Percentiles rank a stretch among this genome's conserved stretches.
These are phyloP conservation scores for Osmerus mordax DNA, from an alignment of 2,113 vertebrate species.

Conservation along the genomic window DNA sequence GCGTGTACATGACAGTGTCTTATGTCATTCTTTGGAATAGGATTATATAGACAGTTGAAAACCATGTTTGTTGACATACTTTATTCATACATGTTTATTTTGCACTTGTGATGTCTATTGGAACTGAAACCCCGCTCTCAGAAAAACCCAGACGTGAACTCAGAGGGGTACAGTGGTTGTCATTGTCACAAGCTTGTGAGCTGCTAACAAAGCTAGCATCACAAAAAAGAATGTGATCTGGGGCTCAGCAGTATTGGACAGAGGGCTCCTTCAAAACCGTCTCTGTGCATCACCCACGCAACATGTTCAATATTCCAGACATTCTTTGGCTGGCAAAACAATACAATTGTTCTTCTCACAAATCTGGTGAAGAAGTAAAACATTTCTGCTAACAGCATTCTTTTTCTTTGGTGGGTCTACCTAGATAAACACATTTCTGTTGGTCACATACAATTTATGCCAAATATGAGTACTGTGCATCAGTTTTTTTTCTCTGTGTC, in stretches of 20 bases:
- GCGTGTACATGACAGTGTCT: too few relatives aligned
- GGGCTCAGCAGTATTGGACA: conserved; percentile 11
- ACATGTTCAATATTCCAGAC: conserved; percentile 8
- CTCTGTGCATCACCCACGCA: background rate
- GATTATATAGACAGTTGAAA: background rate
- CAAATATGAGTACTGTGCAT: too few relatives aligned
- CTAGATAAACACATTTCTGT: too few relatives aligned
- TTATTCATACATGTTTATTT: too few relatives aligned
- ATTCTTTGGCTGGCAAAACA: background rate
- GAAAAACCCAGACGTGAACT: conserved; percentile 26
- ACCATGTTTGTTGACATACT: background rate
- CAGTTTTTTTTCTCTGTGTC: too few relatives aligned
- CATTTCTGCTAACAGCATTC: background rate
- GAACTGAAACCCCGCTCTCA: conserved; percentile 8
- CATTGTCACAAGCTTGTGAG: conserved; percentile 33
- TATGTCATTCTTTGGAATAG: background rate
- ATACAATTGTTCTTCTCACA: background rate
- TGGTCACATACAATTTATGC: too few relatives aligned
- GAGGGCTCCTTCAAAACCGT: conserved; percentile 6
- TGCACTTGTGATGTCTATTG: conserved; percentile 30
- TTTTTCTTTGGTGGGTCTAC: background rate
- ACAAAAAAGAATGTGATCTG: conserved; percentile 35
- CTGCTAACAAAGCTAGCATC: conserved; percentile 27
- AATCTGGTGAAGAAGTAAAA: background rate
- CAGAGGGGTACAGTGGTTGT: conserved; percentile 41